Base-by-base conservation (phyloP, 2,113 vertebrate genomes). In the Nesogale talazaci region DNA sequence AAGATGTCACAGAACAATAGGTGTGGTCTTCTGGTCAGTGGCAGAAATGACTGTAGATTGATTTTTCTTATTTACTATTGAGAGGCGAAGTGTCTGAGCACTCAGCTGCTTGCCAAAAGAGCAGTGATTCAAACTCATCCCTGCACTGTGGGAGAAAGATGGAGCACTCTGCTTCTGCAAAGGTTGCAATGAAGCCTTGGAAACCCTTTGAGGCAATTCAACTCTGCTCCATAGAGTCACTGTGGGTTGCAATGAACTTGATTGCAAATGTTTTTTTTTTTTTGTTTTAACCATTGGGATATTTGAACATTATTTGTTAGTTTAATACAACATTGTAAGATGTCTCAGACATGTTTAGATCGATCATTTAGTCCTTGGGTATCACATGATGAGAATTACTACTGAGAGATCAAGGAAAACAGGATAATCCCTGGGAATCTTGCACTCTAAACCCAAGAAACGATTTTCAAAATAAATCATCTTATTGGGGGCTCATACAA, bases 51-150 rank as follows among this genome's bases (percentile, higher is more conserved):
- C 67, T 83, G 25, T 61, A 14, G 69, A 78, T 57, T 86, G 78
- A n/a, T 69, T 91, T 89, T 94, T 94, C 70, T 52, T 52, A 52
- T 12, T 46, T 31, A 76, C 9, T 86, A 10, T 36, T 17, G 25
- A 29, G 69, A 19, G 16, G n/a, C 1, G 22, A 31, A 70, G n/a
- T 34, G 16, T 31, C 34, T 70, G 34, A 70, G 69, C 6, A 2
- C 46, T 52, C 46, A 10, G 46, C 46, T 52, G 46, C 17, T 6
- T 34, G 34, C 69, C 9, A 17, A 70, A 19, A 70, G 69, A n/a
- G 34, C 22, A 19, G 14, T 69, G 16, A n/a, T 19, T 34, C 4
- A 7, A 34, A 34, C n/a, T 17, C n/a, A 70, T n/a, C 34, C 31
- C 17, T 29, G n/a, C 69, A 34, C 69, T 6, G 7, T 34, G n/a